Evolutionary conservation across 1,140 invertebrate species (phyloP).

Genomic region (Colletes gigas): DNA sequence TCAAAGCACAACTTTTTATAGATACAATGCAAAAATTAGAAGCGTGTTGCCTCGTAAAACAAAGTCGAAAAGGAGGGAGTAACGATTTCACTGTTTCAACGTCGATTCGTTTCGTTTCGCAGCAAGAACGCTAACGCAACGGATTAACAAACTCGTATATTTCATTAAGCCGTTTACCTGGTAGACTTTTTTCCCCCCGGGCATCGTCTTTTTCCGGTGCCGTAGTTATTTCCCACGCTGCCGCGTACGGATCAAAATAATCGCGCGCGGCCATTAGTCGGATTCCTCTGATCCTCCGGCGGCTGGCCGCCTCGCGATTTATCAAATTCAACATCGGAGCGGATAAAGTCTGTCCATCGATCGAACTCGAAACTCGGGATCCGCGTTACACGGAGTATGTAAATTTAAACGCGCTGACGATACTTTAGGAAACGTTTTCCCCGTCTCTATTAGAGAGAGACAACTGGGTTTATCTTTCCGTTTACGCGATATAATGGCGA

Average conservation of each 20-base stretch:
- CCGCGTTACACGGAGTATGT: background rate
- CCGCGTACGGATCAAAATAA: background rate
- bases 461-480: too few species aligned
- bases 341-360: background rate
- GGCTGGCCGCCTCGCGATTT: background rate
- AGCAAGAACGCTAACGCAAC: background rate
- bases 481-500: too few species aligned
- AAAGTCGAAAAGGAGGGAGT: background rate
- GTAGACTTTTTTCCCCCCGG: background rate
- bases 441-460: too few species aligned
- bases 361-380: background rate
- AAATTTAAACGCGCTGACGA: too few species aligned
- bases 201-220: background rate
- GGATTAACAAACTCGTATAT: constrained; percentile 45
- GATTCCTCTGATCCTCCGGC: background rate
- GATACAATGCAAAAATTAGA: too few species aligned
- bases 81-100: constrained; percentile 21
- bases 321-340: constrained; percentile 6
- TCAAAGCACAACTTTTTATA: too few species aligned
- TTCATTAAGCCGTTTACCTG: constrained; percentile 19
- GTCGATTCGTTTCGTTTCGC: background rate
- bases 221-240: too few species aligned
- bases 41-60: too few species aligned
- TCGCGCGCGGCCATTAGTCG: background rate
- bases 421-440: too few species aligned